Base-by-base conservation (phyloP, 2,888 invertebrate species). In the Nudaria mundana region DNA sequence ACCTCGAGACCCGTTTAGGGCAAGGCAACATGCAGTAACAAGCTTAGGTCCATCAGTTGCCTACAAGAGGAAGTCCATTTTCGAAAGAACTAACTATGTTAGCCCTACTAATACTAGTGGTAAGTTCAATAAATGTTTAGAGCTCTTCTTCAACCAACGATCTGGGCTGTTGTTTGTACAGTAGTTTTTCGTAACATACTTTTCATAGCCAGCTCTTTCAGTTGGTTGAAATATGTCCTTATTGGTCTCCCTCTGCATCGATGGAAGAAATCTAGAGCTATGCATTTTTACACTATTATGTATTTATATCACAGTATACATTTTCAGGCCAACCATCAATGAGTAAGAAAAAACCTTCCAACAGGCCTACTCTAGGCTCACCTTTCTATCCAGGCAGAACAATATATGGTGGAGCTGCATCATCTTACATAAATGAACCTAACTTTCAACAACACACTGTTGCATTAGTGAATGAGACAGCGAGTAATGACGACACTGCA, bases 361-460 rank as follows among this genome's bases (percentile, higher is more conserved):
- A 72, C 43, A 82, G 80, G 34, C 63, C 76, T 12, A 63, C 60
- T 15, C 56, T 76, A 12, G 71, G 77, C 4, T 95, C 95, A 1
- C 94, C 95, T 8, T 95, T 95, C 72, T 95, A 95, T 68, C 90
- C 90, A 48, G 95, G 95, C 14, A 90, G 90, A 46, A 95, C 94
- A 1, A 92, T 91, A 50, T 95, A 94, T 71, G 95, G 95, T 2
- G 95, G 95, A 25, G 92, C 94, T 8, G 52, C 78, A 12, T 90
- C 92, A 8, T 90, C 91, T 1, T 92, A 92, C 52, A 87, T 89
- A 26, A 81, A 82, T 55, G 66, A 76, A 30, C 73, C 78, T 24
- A 78, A 78, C 53, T 76, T 80, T 8, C 71, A 66, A 39, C 65
- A 71, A 22, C 63, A 64, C 32, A 72, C 69, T 43, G 56, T 50